Percentiles rank a stretch among this genome's conserved stretches.
phyloP scores from a whole-genome alignment of 2,888 invertebrate genomes.

The Eristalis intricaria region DNA sequence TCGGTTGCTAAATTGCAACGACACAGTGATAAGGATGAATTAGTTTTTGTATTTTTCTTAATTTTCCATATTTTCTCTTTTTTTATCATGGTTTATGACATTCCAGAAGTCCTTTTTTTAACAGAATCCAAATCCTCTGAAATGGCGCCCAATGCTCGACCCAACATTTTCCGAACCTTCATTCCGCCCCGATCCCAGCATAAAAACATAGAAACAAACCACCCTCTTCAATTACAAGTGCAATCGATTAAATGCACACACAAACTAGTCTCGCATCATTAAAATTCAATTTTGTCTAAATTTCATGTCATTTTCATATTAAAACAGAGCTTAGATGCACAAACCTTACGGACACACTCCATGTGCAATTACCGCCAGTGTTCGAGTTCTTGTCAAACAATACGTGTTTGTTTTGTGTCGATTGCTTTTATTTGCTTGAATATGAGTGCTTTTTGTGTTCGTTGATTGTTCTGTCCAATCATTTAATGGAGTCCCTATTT shows the following conservation, averaged over 20 bases:
- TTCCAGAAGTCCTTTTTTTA: too few species aligned
- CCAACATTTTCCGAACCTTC: too few species aligned
- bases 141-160: too few species aligned
- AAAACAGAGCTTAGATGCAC: not conserved
- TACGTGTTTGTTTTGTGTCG: not conserved
- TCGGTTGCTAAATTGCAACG: too few species aligned
- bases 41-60: too few species aligned
- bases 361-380: not conserved
- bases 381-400: not conserved
- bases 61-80: too few species aligned
- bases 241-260: not conserved
- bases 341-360: not conserved
- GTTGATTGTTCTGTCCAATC: not conserved
- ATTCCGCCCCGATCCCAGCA: too few species aligned
- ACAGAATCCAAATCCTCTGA: too few species aligned
- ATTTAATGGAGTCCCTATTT: not conserved
- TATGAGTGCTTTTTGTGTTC: not conserved
- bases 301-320: not conserved
- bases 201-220: too few species aligned
- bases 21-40: too few species aligned
- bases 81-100: too few species aligned
- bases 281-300: not conserved
- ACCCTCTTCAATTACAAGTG: not conserved
- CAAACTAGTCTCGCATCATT: not conserved
- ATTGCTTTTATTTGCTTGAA: not conserved